phyloP scores from a whole-genome alignment of 2,797 vertebrate genomes.

The Geotrypetes seraphini region DNA sequence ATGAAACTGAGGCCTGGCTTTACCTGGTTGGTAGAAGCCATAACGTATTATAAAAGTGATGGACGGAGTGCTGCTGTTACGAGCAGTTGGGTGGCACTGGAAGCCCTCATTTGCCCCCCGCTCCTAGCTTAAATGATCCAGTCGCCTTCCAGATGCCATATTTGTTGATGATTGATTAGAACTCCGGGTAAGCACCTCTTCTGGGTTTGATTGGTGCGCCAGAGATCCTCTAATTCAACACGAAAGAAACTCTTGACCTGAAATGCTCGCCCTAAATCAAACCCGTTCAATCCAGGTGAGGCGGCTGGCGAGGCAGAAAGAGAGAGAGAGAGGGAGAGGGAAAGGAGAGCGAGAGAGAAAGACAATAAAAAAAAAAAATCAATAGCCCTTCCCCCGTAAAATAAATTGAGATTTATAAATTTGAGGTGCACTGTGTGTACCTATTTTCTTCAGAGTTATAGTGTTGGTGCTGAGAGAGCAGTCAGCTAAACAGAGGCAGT shows the following conservation, averaged over 20 bases:
- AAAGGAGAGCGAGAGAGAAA: constrained; percentile 23
- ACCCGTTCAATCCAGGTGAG: constrained; percentile 43
- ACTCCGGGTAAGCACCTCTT: accelerated
- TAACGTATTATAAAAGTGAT: neutral
- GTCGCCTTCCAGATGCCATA: neutral
- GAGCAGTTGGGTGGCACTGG: neutral
- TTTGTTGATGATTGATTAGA: constrained; percentile 1
- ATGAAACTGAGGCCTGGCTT: accelerated
- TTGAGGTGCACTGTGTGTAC: constrained; percentile 13
- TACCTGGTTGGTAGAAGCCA: too few species aligned
- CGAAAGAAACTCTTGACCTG: constrained; percentile 24
- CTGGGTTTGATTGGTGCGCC: constrained; percentile 13
- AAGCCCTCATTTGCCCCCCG: neutral
- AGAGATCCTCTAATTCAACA: constrained; percentile 29
- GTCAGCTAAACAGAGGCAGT: neutral
- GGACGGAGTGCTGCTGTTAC: constrained; percentile 4
- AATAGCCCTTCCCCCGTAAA: constrained; percentile 59
- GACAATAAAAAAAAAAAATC: constrained; percentile 57
- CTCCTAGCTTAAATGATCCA: neutral
- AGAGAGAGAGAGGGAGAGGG: constrained; percentile 17
- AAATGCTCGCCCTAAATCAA: constrained; percentile 58
- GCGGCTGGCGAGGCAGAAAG: constrained; percentile 25
- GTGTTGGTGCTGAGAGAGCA: neutral
- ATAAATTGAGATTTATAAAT: constrained; percentile 53
- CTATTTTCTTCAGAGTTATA: neutral